phyloP scores from a whole-genome alignment of 2,797 vertebrate genomes.

The Perodicticus potto region DNA sequence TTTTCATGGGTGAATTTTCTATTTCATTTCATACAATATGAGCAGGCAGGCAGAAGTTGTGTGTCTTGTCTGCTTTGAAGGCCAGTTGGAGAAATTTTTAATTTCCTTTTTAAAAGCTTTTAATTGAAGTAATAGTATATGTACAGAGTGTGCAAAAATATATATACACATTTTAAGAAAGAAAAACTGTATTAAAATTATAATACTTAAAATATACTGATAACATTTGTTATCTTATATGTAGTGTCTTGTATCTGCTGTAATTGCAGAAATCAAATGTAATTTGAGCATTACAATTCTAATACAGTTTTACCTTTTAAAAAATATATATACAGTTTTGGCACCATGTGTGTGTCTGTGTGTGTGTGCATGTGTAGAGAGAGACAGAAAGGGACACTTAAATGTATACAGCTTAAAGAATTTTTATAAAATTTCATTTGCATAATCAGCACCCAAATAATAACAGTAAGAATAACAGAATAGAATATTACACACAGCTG shows the following conservation, averaged over 20 bases:
- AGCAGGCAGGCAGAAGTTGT: background rate
- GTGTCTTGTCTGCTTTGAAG: conserved; percentile 16
- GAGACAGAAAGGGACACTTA: background rate
- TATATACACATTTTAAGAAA: background rate
- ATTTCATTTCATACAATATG: background rate
- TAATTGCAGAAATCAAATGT: too few species aligned
- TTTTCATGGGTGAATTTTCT: conserved; percentile 6
- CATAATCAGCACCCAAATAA: background rate
- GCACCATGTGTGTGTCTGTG: too few species aligned
- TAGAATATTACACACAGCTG: background rate
- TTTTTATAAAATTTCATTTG: background rate
- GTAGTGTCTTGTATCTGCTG: too few species aligned
- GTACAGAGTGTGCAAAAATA: background rate
- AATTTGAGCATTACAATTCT: too few species aligned
- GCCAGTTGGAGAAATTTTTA: background rate
- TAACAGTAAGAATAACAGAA: background rate
- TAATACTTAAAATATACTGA: too few species aligned
- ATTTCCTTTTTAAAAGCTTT: background rate
- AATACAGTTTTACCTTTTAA: too few species aligned
- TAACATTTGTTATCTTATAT: too few species aligned
- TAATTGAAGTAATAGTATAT: background rate
- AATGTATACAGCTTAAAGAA: background rate
- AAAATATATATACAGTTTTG: too few species aligned
- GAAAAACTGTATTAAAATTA: too few species aligned
- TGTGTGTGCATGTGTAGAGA: too few species aligned